Evolutionary conservation across 92 coral and sea anemone species (phyloP), one percentile per base, ranked within the genome.

Genomic region (Montipora capitata): DNA sequence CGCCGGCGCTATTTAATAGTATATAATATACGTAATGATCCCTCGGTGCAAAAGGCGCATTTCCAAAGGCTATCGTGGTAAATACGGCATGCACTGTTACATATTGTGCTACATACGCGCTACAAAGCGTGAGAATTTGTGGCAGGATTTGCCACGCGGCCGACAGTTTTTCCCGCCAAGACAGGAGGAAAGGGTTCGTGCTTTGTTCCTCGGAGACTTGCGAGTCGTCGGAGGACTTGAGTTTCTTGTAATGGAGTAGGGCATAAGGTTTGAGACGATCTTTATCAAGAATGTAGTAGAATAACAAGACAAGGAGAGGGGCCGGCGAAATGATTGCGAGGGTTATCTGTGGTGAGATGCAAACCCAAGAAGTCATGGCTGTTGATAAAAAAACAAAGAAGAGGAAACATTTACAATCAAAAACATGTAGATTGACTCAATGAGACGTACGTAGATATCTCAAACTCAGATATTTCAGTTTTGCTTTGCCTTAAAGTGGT

Each of bases 351-450:
- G 98, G 96, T 18, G 98, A 94, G 27, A 91, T 51, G 39, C 98
- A 95, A 0, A 77, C 86, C 92, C 98, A 94, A 9, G 98, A 85
- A n/a, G 98, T 95, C 87, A 95, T 88, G 57, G 93, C 98, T 95
- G 93, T 5, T 52, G 17, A 41, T 7, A 15, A 57, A 10, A 3
- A 13, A 44, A 45, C 7, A 62, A 15, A 10, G 12, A 61, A 62
- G 12, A 41, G 10, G 10, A 48, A 48, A 5, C 7, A 48, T 5
- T 10, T 5, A 48, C 10, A 48, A 10, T 48, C 1, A 27, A 27
- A 27, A 27, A 27, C 35, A 27, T 27, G 35, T 27, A 27, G 35
- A 27, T 27, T 27, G 35, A 27, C 35, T 27, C 35, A 27, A 27
- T 27, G 35, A 27, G 2, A 27, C 35, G 35, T 1, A 27, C 35